A percentile compares a stretch with the other conserved stretches of the same genome.
Conservation (phyloP, 2,113 vertebrate species). For the Microcebus griseorufus region DNA sequence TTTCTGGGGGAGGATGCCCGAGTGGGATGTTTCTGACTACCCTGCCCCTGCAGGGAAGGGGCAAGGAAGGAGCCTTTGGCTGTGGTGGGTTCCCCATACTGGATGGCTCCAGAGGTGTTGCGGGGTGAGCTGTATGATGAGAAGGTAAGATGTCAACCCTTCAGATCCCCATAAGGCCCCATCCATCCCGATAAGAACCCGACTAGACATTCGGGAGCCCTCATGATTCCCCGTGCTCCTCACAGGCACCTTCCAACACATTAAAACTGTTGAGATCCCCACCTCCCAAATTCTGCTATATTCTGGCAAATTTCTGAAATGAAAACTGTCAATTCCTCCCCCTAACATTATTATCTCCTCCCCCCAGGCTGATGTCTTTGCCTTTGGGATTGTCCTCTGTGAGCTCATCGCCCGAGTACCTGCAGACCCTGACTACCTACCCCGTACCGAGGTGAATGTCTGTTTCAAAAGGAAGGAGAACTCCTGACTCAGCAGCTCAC, state of each 20-base stretch:
- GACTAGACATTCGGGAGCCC: not conserved
- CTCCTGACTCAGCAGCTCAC: not conserved
- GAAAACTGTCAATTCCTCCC: not conserved
- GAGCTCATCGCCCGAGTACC: constrained; percentile 95
- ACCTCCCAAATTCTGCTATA: not conserved
- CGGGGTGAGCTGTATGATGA: constrained; percentile 95
- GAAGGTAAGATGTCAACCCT: constrained; percentile 87
- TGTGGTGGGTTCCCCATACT: constrained; percentile 96
- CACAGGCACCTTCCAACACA: not conserved
- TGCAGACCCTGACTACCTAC: constrained; percentile 95
- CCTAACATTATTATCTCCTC: not conserved
- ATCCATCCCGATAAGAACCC: not conserved
- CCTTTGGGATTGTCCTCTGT: constrained; percentile 95
- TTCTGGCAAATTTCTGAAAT: not conserved
- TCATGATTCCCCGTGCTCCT: not conserved
- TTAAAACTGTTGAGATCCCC: not conserved
- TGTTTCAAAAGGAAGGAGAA: not conserved
- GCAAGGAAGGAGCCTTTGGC: constrained; percentile 91
- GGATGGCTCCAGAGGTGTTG: constrained; percentile 98
- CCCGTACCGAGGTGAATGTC: constrained; percentile 92
- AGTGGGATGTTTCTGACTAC: constrained; percentile 55
- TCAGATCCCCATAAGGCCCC: not conserved
- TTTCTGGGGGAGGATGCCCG: not conserved
- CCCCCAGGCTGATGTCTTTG: constrained; percentile 89
- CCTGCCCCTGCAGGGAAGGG: constrained; percentile 85